Evolutionary conservation across 1,140 invertebrate species (phyloP).

Genomic region (Euwallacea similis): DNA sequence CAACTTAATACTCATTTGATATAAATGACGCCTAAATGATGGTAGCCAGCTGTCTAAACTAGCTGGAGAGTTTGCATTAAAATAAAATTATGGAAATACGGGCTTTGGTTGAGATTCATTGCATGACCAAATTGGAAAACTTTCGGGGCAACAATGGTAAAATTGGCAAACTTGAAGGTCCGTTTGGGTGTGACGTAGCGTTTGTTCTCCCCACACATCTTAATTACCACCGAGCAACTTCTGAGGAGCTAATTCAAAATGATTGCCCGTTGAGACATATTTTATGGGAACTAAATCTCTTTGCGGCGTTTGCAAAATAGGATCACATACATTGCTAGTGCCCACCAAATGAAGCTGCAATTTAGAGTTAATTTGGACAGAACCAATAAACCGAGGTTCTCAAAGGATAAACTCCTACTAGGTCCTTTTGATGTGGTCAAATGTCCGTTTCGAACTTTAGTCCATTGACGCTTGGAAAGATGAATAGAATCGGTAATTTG

Average conservation of each 20-base stretch:
- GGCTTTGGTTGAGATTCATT: neutral
- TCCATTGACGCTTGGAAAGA: neutral
- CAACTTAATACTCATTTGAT: too few relatives aligned
- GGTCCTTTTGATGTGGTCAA: conserved; percentile 1
- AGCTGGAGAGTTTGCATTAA: neutral
- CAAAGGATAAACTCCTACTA: neutral
- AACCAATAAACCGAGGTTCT: neutral
- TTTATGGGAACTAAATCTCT: too few relatives aligned
- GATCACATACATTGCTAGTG: too few relatives aligned
- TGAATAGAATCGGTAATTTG: neutral
- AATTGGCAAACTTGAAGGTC: conserved; percentile 3
- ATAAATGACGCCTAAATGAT: neutral
- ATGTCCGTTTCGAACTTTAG: neutral
- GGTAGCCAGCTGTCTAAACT: neutral
- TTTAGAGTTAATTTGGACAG: neutral
- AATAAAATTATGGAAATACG: conserved; percentile 3
- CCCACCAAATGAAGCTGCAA: too few relatives aligned
- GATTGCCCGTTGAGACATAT: too few relatives aligned
- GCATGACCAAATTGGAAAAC: conserved; percentile 1
- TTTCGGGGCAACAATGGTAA: neutral
- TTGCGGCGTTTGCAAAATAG: too few relatives aligned
- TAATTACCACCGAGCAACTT: too few relatives aligned
- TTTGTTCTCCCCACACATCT: too few relatives aligned
- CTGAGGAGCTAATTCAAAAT: too few relatives aligned
- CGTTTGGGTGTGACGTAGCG: too few relatives aligned